Conservation (phyloP, 2,797 vertebrate species). For the Podarcis siculus region DNA sequence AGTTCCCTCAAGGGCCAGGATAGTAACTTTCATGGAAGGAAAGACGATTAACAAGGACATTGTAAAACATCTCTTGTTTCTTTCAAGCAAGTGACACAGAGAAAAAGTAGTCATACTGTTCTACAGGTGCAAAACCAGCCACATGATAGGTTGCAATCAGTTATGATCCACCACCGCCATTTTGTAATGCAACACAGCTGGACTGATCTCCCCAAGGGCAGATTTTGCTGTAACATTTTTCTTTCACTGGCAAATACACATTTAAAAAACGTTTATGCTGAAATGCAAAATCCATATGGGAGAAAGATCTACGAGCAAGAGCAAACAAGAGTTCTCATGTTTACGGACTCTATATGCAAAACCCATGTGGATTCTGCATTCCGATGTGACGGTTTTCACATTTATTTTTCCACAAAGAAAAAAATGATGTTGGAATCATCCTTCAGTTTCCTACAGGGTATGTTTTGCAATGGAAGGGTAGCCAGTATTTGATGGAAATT, state of each 20-base stretch:
- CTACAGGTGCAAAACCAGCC: not conserved
- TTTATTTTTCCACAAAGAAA: slow-evolving; percentile 12
- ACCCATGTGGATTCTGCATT: slow-evolving; percentile 6
- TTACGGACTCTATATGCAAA: slow-evolving; percentile 9
- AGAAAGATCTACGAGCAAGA: not conserved
- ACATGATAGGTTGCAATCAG: not conserved
- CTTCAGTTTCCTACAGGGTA: not conserved
- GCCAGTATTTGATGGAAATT: not conserved
- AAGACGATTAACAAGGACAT: slow-evolving; percentile 3
- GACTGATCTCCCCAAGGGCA: not conserved
- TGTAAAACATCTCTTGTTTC: slow-evolving; percentile 3
- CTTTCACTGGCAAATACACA: not conserved
- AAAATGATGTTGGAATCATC: not conserved
- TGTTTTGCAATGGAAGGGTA: not conserved
- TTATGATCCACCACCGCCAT: slow-evolving; percentile 1
- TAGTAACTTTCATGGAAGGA: not conserved
- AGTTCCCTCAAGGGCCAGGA: not conserved
- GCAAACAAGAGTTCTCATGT: not conserved
- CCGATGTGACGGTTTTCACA: not conserved
- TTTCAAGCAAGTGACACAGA: not conserved
- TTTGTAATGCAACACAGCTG: slow-evolving; percentile 8
- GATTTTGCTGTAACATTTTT: not conserved
- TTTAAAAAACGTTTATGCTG: not conserved
- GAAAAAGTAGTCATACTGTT: not conserved
- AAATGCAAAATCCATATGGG: slow-evolving; percentile 16